Percentiles rank a stretch among this genome's conserved stretches.
Conservation (phyloP, 2,113 vertebrate species). For the Electrona antarctica region DNA sequence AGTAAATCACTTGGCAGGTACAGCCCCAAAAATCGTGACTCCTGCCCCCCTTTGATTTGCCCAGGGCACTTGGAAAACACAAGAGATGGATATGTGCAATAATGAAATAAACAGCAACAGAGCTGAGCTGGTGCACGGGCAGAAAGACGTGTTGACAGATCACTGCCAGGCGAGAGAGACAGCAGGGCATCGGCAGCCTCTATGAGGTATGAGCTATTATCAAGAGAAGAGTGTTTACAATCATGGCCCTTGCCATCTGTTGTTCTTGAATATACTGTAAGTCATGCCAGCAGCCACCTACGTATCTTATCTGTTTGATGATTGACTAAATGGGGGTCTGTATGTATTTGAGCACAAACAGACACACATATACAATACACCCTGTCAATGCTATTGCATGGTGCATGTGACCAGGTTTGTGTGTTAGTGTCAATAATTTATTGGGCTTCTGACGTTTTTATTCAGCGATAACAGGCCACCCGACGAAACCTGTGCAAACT, state of each 20-base stretch:
- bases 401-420: not conserved
- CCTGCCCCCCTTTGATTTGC: conserved; percentile 24
- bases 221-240: conserved; percentile 3
- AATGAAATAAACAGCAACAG: conserved; percentile 36
- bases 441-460: not conserved
- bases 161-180: conserved; percentile 4
- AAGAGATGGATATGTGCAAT: conserved; percentile 12
- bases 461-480: not conserved
- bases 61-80: conserved; percentile 7
- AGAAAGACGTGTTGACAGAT: conserved; percentile 29
- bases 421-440: not conserved
- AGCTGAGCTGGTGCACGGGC: conserved; percentile 9
- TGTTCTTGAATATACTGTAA: no score
- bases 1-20: conserved; percentile 37
- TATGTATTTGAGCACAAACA: not conserved
- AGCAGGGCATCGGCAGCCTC: not conserved
- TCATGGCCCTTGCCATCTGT: not conserved
- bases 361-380: not conserved
- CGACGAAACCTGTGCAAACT: not conserved
- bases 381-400: not conserved
- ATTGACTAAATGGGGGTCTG: not conserved
- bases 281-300: not conserved
- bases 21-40: conserved; percentile 21
- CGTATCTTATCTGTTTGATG: not conserved
- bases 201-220: not conserved